A percentile compares a stretch with the other conserved stretches of the same genome.
These are phyloP conservation scores for Ecdyonurus torrentis DNA, from an alignment of 2,888 invertebrate genomes.

Conservation along the genomic window DNA sequence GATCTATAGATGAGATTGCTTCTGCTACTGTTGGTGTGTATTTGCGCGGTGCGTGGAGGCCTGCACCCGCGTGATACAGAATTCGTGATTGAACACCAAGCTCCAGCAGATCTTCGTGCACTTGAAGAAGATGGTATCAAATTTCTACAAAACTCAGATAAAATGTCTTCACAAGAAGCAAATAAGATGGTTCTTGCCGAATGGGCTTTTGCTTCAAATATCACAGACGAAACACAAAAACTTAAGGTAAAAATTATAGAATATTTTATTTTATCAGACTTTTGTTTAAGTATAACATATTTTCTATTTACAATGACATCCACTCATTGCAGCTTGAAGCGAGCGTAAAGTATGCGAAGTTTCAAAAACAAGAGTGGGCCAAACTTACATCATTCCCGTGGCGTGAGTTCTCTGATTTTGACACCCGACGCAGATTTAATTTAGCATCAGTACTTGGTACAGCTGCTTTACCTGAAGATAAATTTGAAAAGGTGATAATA, in stretches of 20 bases:
- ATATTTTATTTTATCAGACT: too few species aligned
- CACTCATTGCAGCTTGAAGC: constrained; percentile 26
- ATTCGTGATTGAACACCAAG: too few species aligned
- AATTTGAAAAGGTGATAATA: constrained; percentile 29
- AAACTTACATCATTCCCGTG: constrained; percentile 53
- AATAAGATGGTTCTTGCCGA: constrained; percentile 41
- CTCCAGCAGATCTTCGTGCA: not conserved
- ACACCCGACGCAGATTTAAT: constrained; percentile 55
- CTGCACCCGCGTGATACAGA: not conserved
- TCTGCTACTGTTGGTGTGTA: not conserved
- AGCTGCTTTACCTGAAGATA: constrained; percentile 47
- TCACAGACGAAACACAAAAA: constrained; percentile 46
- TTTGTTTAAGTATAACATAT: too few species aligned
- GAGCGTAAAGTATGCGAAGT: constrained; percentile 28
- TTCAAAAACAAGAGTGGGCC: constrained; percentile 45
- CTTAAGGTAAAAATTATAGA: not conserved
- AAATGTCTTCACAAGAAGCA: constrained; percentile 36
- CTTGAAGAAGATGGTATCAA: constrained; percentile 36
- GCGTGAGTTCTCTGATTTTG: constrained; percentile 49
- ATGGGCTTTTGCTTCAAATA: constrained; percentile 61
- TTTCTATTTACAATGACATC: too few species aligned
- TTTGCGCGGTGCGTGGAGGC: not conserved
- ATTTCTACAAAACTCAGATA: constrained; percentile 43
- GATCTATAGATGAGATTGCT: not conserved
- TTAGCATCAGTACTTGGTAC: constrained; percentile 53